Evolutionary conservation across 2,113 vertebrate genomes (phyloP).

Genomic region (Catagonus wagneri): DNA sequence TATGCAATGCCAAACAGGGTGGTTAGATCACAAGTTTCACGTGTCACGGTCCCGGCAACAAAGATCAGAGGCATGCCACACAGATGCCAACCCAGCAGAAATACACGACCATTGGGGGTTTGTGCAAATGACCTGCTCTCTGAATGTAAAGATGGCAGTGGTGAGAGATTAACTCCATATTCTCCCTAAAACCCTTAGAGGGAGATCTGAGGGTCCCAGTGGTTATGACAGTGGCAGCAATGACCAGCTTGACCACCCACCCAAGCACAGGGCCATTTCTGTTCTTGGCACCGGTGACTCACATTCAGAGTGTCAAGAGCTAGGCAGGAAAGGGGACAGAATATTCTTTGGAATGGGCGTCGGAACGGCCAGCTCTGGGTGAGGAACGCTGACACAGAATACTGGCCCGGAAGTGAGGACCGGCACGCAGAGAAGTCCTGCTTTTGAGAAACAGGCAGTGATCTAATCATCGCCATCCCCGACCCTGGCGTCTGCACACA

Average conservation of each 20-base stretch:
- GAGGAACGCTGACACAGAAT: neutral
- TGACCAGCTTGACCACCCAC: rapidly evolving
- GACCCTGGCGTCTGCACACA: neutral
- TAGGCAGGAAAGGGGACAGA: neutral
- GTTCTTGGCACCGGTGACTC: neutral
- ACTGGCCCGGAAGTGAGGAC: neutral
- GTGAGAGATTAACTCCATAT: rapidly evolving
- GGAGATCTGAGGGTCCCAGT: neutral
- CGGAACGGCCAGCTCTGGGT: neutral
- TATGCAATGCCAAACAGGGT: neutral
- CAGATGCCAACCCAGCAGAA: neutral
- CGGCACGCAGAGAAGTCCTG: neutral
- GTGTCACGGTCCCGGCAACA: rapidly evolving
- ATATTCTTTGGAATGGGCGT: neutral
- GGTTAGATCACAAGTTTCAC: rapidly evolving
- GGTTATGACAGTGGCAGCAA: rapidly evolving
- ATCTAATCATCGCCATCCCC: neutral
- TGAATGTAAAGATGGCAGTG: neutral
- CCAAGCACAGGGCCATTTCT: neutral
- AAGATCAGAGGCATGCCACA: rapidly evolving
- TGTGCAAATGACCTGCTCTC: neutral
- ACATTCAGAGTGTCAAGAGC: neutral
- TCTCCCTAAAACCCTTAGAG: neutral
- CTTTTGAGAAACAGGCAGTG: neutral
- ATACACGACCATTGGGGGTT: neutral